These are phyloP conservation scores for Apistogramma diplotaenia DNA, from an alignment of 2,113 vertebrate species.

Conservation along the genomic window DNA sequence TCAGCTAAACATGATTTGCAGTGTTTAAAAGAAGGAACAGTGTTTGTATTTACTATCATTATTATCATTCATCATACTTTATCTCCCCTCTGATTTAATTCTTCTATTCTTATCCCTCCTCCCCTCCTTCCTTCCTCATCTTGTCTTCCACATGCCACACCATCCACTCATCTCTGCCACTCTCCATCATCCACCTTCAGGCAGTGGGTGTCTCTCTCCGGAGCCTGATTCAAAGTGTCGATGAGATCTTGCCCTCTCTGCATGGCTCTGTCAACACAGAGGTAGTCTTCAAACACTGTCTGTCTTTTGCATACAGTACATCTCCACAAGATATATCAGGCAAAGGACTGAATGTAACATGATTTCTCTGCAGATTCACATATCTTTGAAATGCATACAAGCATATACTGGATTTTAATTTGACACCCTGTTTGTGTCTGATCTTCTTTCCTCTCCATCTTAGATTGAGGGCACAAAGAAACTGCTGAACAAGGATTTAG, in stretches of 20 bases:
- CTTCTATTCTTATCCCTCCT: neutral
- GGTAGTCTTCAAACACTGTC: conserved; percentile 64
- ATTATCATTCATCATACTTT: neutral
- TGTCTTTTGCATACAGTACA: no score
- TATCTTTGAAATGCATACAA: neutral
- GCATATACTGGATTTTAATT: neutral
- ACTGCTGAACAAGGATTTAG: conserved; percentile 92
- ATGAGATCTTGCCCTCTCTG: conserved; percentile 84
- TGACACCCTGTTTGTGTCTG: neutral
- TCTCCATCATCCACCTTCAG: conserved; percentile 57
- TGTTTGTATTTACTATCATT: neutral
- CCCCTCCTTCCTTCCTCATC: no score
- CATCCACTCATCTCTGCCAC: neutral
- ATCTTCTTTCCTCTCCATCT: neutral
- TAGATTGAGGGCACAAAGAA: conserved; percentile 90
- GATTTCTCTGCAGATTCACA: neutral
- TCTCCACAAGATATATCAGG: no score
- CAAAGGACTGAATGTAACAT: neutral
- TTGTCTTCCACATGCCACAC: neutral
- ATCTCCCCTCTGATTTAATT: neutral
- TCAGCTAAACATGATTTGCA: neutral
- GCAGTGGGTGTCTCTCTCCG: conserved; percentile 85
- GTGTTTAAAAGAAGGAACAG: neutral
- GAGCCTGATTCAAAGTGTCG: conserved; percentile 86
- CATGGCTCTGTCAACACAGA: conserved; percentile 83